A percentile compares a stretch with the other conserved stretches of the same genome.
phyloP scores from a whole-genome alignment of 2,113 vertebrate genomes.

The Amphilophus citrinellus region DNA sequence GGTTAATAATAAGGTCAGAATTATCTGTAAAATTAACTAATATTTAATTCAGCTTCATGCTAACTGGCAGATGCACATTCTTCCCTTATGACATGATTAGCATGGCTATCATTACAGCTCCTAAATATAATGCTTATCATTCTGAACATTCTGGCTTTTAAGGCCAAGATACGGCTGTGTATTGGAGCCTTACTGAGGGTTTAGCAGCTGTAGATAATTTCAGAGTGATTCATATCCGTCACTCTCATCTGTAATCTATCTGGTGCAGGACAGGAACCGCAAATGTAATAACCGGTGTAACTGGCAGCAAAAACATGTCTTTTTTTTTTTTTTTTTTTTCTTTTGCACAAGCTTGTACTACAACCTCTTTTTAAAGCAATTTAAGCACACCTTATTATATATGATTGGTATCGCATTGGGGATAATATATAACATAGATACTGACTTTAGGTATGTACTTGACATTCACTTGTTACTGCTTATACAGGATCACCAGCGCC shows the following conservation, averaged over 20 bases:
- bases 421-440: neutral
- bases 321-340: neutral
- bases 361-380: neutral
- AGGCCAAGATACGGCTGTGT: neutral
- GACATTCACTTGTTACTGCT: neutral
- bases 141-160: neutral
- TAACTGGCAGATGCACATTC: neutral
- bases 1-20: neutral
- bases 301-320: neutral
- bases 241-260: neutral
- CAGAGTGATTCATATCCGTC: neutral
- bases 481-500: neutral
- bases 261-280: neutral
- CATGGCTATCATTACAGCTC: neutral
- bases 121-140: neutral
- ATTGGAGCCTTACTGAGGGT: neutral
- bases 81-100: neutral
- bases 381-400: neutral
- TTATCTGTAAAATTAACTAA: conserved; percentile 1
- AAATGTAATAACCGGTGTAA: neutral
- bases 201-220: neutral
- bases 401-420: neutral
- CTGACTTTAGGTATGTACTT: neutral
- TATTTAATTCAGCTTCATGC: neutral
- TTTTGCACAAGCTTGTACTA: neutral